phyloP scores from a whole-genome alignment of 92 coral and sea anemone species.

The Palythoa grandiflora region DNA sequence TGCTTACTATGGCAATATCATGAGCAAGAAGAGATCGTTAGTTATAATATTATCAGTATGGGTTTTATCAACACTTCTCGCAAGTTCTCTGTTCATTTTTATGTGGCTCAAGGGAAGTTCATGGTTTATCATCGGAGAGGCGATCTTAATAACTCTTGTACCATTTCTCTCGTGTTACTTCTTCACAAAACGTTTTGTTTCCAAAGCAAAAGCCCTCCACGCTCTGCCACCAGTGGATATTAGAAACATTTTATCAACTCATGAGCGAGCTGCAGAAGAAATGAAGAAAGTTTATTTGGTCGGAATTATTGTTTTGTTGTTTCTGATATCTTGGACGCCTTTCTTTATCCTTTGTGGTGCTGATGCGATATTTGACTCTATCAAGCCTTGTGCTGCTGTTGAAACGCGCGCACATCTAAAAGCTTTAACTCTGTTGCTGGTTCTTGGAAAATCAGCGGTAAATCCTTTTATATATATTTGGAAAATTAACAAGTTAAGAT shows the following conservation, averaged over 20 bases:
- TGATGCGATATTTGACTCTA: slow-evolving; percentile 27
- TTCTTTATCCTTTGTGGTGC: background rate
- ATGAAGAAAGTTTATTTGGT: slow-evolving; percentile 29
- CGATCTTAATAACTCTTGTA: background rate
- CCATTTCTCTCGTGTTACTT: background rate
- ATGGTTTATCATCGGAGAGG: background rate
- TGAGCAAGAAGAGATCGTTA: slow-evolving; percentile 25
- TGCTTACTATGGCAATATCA: background rate
- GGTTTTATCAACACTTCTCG: slow-evolving; percentile 39
- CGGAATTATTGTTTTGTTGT: slow-evolving; percentile 11
- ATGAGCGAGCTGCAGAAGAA: slow-evolving; percentile 17
- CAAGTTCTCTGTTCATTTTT: slow-evolving; percentile 15
- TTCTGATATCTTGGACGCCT: slow-evolving; percentile 19
- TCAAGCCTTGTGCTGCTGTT: slow-evolving; percentile 17
- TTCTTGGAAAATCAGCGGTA: slow-evolving; percentile 6
- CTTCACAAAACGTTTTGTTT: slow-evolving; percentile 26
- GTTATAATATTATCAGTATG: slow-evolving; percentile 8
- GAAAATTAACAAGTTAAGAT: slow-evolving; percentile 19
- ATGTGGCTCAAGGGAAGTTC: slow-evolving; percentile 1
- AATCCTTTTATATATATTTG: slow-evolving; percentile 23
- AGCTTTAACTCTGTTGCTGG: slow-evolving; percentile 10
- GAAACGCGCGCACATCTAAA: background rate
- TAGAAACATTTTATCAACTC: background rate
- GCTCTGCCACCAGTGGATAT: background rate
- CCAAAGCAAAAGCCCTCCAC: background rate